phyloP scores from a whole-genome alignment of 2,888 invertebrate genomes.

The Mimumesa dahlbomi region DNA sequence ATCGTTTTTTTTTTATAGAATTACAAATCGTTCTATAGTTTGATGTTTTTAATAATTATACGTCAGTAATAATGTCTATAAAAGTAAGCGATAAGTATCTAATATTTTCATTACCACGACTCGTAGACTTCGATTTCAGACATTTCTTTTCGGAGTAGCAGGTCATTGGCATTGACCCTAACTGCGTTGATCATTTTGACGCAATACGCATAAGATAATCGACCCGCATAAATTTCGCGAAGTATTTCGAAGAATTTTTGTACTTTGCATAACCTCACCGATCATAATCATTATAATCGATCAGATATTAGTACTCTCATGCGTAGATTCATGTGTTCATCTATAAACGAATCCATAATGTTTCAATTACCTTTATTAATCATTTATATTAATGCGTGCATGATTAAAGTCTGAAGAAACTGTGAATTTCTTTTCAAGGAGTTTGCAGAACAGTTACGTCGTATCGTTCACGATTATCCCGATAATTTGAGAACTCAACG shows the following conservation, averaged over 20 bases:
- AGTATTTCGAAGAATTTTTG: background rate
- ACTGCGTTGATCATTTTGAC: conserved; percentile 58
- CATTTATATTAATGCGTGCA: background rate
- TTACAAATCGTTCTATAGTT: too few species aligned
- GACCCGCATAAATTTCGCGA: conserved; percentile 17
- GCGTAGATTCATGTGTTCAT: too few species aligned
- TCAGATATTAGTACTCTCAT: too few species aligned
- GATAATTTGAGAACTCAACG: conserved; percentile 61
- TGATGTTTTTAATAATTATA: too few species aligned
- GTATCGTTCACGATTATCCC: conserved; percentile 52
- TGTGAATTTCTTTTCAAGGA: conserved; percentile 57
- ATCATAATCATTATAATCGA: too few species aligned
- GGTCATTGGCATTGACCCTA: conserved; percentile 64
- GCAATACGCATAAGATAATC: conserved; percentile 41
- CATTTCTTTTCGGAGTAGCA: conserved; percentile 6
- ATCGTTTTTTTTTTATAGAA: too few species aligned
- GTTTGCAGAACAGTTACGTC: conserved; percentile 61
- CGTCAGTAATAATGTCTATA: too few species aligned
- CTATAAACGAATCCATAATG: too few species aligned
- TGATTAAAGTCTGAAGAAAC: background rate
- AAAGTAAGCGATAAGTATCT: background rate
- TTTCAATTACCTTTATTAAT: too few species aligned
- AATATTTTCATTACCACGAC: background rate
- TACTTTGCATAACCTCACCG: background rate
- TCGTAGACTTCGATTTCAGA: background rate